Evolutionary conservation across 2,888 invertebrate species (phyloP).

Genomic region (Cephalotes varians): DNA sequence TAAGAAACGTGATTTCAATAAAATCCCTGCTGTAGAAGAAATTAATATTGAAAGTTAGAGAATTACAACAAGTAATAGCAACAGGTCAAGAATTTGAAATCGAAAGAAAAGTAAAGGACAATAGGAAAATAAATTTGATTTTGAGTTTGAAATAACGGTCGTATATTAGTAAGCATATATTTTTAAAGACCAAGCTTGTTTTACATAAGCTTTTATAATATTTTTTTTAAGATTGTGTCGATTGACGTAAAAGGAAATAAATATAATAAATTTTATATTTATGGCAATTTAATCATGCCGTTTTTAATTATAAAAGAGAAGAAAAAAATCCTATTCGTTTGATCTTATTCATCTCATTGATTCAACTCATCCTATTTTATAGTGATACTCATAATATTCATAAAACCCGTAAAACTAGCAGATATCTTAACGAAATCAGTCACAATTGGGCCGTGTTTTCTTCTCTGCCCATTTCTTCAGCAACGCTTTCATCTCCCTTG

Average conservation of each 20-base stretch:
- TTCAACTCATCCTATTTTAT: neutral
- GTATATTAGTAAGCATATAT: neutral
- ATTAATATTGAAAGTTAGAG: slow-evolving; percentile 32
- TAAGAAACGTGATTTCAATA: neutral
- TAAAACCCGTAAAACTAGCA: slow-evolving; percentile 26
- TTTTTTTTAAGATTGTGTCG: neutral
- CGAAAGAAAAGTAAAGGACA: neutral
- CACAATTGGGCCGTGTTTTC: slow-evolving; percentile 54
- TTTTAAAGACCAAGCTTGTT: neutral
- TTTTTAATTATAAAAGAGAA: neutral
- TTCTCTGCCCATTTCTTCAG: slow-evolving; percentile 17
- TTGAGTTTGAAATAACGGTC: neutral
- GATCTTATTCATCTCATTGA: neutral
- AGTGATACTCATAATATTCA: slow-evolving; percentile 10
- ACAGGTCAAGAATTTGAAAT: slow-evolving; percentile 21
- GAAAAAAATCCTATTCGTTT: neutral
- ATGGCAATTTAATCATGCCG: neutral
- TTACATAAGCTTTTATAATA: neutral
- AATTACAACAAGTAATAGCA: slow-evolving; percentile 39
- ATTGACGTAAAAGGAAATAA: neutral
- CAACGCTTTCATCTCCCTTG: slow-evolving; percentile 13
- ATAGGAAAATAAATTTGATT: slow-evolving; percentile 2
- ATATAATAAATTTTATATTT: neutral
- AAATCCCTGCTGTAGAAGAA: neutral
- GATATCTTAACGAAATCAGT: slow-evolving; percentile 61